phyloP scores from a whole-genome alignment of 2,797 vertebrate species.

The Fistularia commersonii region DNA sequence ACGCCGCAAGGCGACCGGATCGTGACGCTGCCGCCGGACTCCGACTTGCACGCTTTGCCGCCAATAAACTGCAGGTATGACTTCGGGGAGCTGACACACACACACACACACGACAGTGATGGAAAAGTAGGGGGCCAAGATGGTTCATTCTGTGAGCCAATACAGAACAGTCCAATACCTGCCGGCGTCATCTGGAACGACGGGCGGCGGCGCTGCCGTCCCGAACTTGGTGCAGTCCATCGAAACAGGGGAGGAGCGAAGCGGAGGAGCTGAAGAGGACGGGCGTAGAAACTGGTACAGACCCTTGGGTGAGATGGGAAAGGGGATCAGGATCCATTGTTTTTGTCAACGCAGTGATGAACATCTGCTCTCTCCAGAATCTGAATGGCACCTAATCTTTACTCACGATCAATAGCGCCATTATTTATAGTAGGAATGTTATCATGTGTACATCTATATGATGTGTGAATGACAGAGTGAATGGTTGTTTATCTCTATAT shows the following conservation, averaged over 20 bases:
- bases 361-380: no score
- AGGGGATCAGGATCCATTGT: no score
- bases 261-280: conserved; percentile 26
- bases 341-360: no score
- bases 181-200: conserved; percentile 58
- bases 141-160: no score
- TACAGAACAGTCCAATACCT: conserved; percentile 43
- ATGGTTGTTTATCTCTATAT: no score
- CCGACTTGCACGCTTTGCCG: conserved; percentile 78
- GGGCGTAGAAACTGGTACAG: conserved; percentile 74
- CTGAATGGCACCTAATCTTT: no score
- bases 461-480: no score
- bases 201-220: conserved; percentile 17
- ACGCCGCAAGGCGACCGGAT: conserved; percentile 63
- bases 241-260: conserved; percentile 43
- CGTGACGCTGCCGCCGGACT: conserved; percentile 75
- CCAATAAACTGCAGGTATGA: conserved; percentile 77
- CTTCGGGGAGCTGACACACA: conserved; percentile 64
- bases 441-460: no score
- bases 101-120: background rate
- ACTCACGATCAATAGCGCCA: no score
- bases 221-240: conserved; percentile 70
- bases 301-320: conserved; percentile 46
- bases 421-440: no score
- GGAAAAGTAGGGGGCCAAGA: no score